Conservation (phyloP, 2,888 invertebrate genomes). For the Folsomia manolachei region DNA sequence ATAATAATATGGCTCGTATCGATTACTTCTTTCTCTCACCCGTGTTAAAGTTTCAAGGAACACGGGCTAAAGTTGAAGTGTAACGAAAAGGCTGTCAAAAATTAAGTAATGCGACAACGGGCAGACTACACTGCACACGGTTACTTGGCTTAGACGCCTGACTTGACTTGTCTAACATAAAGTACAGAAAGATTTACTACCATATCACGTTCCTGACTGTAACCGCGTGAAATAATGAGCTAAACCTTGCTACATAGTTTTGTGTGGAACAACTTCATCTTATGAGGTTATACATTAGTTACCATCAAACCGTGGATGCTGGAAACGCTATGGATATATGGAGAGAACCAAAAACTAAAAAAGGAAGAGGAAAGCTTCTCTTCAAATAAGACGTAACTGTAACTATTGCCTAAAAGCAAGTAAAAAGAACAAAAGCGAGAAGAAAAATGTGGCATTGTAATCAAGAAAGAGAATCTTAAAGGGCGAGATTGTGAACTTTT, state of each 20-base stretch:
- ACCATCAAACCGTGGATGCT: no score
- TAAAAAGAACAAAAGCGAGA: not conserved
- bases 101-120: not conserved
- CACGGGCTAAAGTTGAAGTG: not conserved
- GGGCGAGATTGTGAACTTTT: constrained; percentile 35
- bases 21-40: not conserved
- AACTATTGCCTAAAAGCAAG: no score
- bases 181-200: not conserved
- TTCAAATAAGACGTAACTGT: no score
- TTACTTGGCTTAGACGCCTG: no score
- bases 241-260: not conserved
- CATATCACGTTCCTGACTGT: not conserved
- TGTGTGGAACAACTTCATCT: no score
- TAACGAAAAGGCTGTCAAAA: not conserved
- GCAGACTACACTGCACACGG: no score
- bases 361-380: constrained; percentile 13
- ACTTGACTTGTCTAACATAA: no score
- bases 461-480: constrained; percentile 35
- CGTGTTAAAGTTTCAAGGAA: no score
- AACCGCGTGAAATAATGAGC: not conserved
- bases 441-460: constrained; percentile 27
- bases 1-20: not conserved
- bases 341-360: not conserved
- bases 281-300: no score
- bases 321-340: no score